Evolutionary conservation across 2,888 invertebrate species (phyloP).

Genomic region (Epirrhoe tristata): DNA sequence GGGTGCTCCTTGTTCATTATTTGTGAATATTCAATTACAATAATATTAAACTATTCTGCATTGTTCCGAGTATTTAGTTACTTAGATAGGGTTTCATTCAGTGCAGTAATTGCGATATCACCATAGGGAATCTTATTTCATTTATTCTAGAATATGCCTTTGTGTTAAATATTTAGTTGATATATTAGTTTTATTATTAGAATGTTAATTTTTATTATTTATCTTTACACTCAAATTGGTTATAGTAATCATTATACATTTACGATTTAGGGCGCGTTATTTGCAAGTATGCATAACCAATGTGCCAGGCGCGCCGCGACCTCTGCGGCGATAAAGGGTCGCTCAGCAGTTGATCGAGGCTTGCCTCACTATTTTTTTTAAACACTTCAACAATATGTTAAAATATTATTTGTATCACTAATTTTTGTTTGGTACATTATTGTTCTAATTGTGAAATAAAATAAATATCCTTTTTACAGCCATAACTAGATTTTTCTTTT

Average conservation of each 20-base stretch:
- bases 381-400: constrained; percentile 48
- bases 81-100: constrained; percentile 56
- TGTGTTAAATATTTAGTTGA: constrained; percentile 83
- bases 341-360: constrained; percentile 53
- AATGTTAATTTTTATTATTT: constrained; percentile 80
- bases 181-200: constrained; percentile 75
- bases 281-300: constrained; percentile 62
- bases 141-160: constrained; percentile 75
- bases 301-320: constrained; percentile 25
- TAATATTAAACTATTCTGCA: constrained; percentile 33
- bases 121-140: constrained; percentile 72
- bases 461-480: constrained; percentile 84
- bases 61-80: constrained; percentile 37
- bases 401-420: constrained; percentile 67
- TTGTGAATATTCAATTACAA: constrained; percentile 54
- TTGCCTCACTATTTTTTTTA: constrained; percentile 63
- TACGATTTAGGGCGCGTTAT: constrained; percentile 53
- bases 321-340: constrained; percentile 46
- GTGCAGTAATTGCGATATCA: constrained; percentile 60
- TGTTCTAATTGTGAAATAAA: constrained; percentile 81
- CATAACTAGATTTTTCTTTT: constrained; percentile 16
- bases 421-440: constrained; percentile 75
- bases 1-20: constrained; percentile 43
- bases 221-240: constrained; percentile 80
- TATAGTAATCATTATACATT: constrained; percentile 60